Conservation (phyloP, 2,113 vertebrate genomes). For the Stigmatopora argus region DNA sequence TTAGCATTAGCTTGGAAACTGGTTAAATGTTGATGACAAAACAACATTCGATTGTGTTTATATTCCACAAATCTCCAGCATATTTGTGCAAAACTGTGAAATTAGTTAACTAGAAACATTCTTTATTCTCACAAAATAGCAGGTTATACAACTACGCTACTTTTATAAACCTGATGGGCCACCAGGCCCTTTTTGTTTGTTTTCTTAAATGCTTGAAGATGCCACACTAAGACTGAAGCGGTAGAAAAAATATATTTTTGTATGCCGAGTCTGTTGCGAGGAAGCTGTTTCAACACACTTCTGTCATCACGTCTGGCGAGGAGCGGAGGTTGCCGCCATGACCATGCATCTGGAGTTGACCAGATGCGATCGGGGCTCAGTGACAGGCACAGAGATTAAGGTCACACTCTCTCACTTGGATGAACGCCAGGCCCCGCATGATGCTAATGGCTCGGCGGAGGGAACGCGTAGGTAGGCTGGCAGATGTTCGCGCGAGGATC, state of each 20-base stretch:
- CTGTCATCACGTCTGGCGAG: slow-evolving; percentile 30
- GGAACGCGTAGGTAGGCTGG: slow-evolving; percentile 25
- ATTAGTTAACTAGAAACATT: no score
- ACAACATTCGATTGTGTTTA: not conserved
- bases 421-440: slow-evolving; percentile 47
- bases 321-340: slow-evolving; percentile 7
- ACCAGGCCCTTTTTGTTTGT: not conserved
- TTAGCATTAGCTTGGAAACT: not conserved
- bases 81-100: no score
- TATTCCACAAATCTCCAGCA: no score
- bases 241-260: not conserved
- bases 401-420: slow-evolving; percentile 56
- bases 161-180: not conserved
- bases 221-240: not conserved
- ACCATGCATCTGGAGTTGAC: slow-evolving; percentile 25
- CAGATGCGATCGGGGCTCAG: slow-evolving; percentile 51
- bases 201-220: not conserved
- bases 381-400: slow-evolving; percentile 55
- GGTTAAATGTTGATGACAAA: not conserved
- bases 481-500: slow-evolving; percentile 35
- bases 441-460: slow-evolving; percentile 52
- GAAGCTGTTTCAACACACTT: slow-evolving; percentile 20
- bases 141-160: no score
- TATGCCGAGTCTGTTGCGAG: slow-evolving; percentile 1
- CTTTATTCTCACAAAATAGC: no score